A percentile compares a stretch with the other conserved stretches of the same genome.
Evolutionary conservation across 2,113 vertebrate genomes (phyloP).

Genomic region (Plecturocebus donacophilus): DNA sequence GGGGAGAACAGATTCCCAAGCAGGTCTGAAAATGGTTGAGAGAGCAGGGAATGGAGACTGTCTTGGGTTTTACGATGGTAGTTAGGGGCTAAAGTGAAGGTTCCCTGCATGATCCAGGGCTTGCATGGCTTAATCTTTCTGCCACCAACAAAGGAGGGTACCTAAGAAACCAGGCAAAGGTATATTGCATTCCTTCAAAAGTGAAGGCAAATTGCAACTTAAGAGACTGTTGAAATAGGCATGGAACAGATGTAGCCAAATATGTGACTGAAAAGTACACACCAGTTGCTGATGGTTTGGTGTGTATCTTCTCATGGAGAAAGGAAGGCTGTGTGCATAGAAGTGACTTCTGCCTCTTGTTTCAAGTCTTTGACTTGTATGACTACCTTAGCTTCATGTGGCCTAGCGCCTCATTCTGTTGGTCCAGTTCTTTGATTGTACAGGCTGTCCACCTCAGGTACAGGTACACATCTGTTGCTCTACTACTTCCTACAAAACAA

Average conservation of each 20-base stretch:
- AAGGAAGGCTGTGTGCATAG: neutral
- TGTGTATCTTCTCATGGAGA: neutral
- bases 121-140: conserved; percentile 23
- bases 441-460: neutral
- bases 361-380: neutral
- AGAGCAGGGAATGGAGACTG: neutral
- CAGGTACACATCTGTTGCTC: neutral
- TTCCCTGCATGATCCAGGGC: neutral
- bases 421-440: neutral
- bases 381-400: neutral
- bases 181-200: neutral
- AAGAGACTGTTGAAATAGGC: neutral
- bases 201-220: neutral
- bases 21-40: neutral
- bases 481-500: neutral
- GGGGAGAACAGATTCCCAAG: neutral
- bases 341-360: neutral
- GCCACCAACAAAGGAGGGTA: neutral
- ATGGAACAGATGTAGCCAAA: neutral
- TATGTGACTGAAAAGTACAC: neutral
- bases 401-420: neutral
- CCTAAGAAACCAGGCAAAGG: neutral
- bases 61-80: neutral
- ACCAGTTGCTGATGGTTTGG: neutral
- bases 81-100: neutral